Evolutionary conservation across 2,113 vertebrate genomes (phyloP), one percentile per base, ranked within the genome.

Genomic region (Hiodon tergisus): DNA sequence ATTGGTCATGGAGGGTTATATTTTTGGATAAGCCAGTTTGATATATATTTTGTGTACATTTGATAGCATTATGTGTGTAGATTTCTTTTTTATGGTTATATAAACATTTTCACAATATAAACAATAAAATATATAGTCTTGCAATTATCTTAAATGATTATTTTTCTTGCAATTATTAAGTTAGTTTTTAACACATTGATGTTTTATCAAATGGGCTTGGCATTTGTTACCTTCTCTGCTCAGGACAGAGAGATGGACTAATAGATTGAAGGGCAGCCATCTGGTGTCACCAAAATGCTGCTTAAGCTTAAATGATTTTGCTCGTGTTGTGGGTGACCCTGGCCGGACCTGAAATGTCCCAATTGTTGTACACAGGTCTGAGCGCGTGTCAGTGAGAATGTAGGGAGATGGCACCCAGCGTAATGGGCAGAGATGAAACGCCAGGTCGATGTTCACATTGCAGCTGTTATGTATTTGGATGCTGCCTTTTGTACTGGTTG

Each of bases 241-340:
- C 48, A 61, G 74, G 17, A 16, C 4, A 60, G 50, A 46, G 69
- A 65, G 54, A 51, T 11, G 51, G 69, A 48, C 67, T 70, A 31
- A 31, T 31, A 31, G 67, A 76, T 76, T 75, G 68, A 52, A 69
- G 57, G 46, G 58, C 62, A 67, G 62, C 73, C 67, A 31, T 75
- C 66, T 61, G 50, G 11, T 57, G 10, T 69, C 60, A 69, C n/a
- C 54, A 69, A 75, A 75, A 69, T 52, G 65, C 17, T 58, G 74
- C 58, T 31, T 58, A 10, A 53, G 55, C 67, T 47, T 10, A 4
- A 10, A 51, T 17, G 53, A 31, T 16, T 31, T 17, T 52, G n/a
- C 53, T 17, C 47, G 17, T 74, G 69, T 67, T 46, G 11, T 74
- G 17, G 63, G 73, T 54, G 53, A 51, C 46, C 53, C 16, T 4